A percentile compares a stretch with the other conserved stretches of the same genome.
Conservation (phyloP, 2,113 vertebrate species). For the Rhabdornis inornatus region DNA sequence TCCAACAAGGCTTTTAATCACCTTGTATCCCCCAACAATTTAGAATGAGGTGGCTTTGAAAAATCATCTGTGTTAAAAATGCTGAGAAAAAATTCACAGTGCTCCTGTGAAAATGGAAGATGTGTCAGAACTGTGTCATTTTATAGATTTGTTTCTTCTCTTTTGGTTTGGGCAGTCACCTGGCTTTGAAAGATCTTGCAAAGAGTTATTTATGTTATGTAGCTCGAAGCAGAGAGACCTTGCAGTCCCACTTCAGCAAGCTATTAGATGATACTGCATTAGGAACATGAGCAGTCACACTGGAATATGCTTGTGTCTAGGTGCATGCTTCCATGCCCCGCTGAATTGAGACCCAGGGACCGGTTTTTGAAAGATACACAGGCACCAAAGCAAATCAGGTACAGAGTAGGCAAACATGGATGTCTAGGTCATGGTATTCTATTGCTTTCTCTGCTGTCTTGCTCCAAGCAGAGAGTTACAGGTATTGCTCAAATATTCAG, state of each 20-base stretch:
- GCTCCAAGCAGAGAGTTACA: background rate
- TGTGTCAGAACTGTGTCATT: background rate
- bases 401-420: rapidly evolving
- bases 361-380: background rate
- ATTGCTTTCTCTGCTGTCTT: background rate
- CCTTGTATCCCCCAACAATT: background rate
- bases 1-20: background rate
- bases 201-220: background rate
- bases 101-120: background rate
- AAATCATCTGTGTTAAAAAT: background rate
- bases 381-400: background rate
- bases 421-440: background rate
- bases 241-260: background rate
- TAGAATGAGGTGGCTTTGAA: background rate
- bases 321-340: background rate
- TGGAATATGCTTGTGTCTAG: background rate
- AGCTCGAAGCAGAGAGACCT: background rate
- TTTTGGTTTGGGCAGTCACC: background rate
- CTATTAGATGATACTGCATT: background rate
- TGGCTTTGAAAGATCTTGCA: background rate
- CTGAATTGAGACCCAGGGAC: background rate
- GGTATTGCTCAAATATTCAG: background rate
- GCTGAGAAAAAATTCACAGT: background rate
- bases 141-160: background rate
- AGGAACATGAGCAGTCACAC: background rate